phyloP scores from a whole-genome alignment of 2,888 invertebrate genomes.

The Danaus chrysippus region DNA sequence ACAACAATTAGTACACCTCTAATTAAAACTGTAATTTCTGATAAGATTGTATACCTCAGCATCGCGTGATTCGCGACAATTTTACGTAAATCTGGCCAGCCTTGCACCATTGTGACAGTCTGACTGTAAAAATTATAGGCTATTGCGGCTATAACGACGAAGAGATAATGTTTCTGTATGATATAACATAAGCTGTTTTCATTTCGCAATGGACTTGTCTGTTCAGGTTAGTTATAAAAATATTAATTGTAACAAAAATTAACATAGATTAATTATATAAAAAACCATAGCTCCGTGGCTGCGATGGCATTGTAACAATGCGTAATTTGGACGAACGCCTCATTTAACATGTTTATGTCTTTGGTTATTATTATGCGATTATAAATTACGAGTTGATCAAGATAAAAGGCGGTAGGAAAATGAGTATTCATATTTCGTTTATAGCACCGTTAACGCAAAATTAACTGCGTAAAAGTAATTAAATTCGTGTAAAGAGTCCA shows the following conservation, averaged over 20 bases:
- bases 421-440: slow-evolving; percentile 56
- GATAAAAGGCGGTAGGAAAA: slow-evolving; percentile 52
- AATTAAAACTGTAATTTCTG: slow-evolving; percentile 63
- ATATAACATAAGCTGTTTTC: slow-evolving; percentile 18
- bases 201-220: slow-evolving; percentile 8
- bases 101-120: slow-evolving; percentile 24
- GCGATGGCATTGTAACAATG: slow-evolving; percentile 43
- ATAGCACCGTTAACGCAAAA: slow-evolving; percentile 48
- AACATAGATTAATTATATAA: slow-evolving; percentile 29
- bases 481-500: slow-evolving; percentile 40
- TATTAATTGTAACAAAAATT: slow-evolving; percentile 30
- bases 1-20: slow-evolving; percentile 58
- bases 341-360: slow-evolving; percentile 59
- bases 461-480: slow-evolving; percentile 47
- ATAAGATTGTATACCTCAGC: slow-evolving; percentile 59
- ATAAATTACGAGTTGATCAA: slow-evolving; percentile 56
- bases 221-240: slow-evolving; percentile 10
- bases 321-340: slow-evolving; percentile 55
- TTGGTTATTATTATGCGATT: slow-evolving; percentile 59
- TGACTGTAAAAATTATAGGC: slow-evolving; percentile 8
- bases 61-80: slow-evolving; percentile 59
- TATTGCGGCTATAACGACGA: not conserved
- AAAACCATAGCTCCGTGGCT: slow-evolving; percentile 14
- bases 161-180: slow-evolving; percentile 2
- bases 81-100: slow-evolving; percentile 50